Evolutionary conservation across 2,113 vertebrate genomes (phyloP).

Genomic region (Sialia sialis): DNA sequence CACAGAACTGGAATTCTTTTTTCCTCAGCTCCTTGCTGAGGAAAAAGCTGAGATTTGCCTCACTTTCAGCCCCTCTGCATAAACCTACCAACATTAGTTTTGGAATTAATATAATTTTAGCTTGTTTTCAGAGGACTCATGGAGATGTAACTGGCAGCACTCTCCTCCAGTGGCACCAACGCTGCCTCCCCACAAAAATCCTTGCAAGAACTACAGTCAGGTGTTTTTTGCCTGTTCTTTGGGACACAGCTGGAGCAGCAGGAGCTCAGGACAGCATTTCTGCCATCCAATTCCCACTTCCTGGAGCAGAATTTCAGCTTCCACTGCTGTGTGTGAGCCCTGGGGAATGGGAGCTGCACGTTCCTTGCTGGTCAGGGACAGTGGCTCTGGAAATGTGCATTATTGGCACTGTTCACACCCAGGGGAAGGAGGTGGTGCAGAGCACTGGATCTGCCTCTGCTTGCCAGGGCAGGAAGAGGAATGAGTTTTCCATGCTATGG

Average conservation of each 20-base stretch:
- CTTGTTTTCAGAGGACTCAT: not conserved
- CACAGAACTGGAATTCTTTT: not conserved
- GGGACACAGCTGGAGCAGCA: not conserved
- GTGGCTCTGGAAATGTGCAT: not conserved
- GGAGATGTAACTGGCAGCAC: not conserved
- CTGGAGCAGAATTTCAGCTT: not conserved
- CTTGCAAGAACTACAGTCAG: not conserved
- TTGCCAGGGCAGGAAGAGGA: not conserved
- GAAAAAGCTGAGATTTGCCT: not conserved
- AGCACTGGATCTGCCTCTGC: not conserved
- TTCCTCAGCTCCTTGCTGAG: not conserved
- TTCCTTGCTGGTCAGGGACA: not conserved
- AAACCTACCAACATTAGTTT: not conserved
- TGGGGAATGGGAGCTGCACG: not conserved
- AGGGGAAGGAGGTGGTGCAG: not conserved
- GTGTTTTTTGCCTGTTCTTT: not conserved
- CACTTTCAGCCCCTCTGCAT: not conserved
- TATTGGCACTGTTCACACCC: not conserved
- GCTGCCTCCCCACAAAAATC: not conserved
- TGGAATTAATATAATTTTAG: not conserved
- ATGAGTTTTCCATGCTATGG: not conserved
- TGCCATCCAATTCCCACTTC: not conserved
- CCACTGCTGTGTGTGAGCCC: not conserved
- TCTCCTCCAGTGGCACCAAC: not conserved
- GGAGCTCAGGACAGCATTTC: fast-evolving